Base-by-base conservation (phyloP, 2,888 invertebrate species). In the Molanna angustata region DNA sequence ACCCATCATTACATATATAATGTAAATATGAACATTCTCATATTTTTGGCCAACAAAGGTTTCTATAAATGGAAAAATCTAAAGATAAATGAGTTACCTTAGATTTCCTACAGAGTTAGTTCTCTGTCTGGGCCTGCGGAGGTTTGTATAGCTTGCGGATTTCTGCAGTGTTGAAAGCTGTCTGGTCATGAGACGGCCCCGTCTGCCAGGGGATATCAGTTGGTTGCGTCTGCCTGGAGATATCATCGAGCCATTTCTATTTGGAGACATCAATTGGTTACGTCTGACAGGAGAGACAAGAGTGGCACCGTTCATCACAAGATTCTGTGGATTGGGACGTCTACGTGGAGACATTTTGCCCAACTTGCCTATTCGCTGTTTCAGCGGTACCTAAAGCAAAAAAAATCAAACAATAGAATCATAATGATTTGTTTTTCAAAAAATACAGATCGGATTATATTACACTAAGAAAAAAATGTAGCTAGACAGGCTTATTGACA, bases 161-260 rank as follows among this genome's bases (percentile, higher is more conserved):
- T 42, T 33, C 16, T 11, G 31, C 21, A 35, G 35, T 2, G 13
- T 19, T 6, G 13, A 18, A 18, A 21, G 22, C 19, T 17, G n/a
- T 21, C 35, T 19, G 2, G 41, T 17, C 17, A 22, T 19, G 17
- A 64, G 65, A 13, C 63, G 31, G 31, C 49, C 40, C 20, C 58
- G 66, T 2, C 62, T 67, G 11, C 65, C 68, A 31, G 67, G 67
- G 2, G 65, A 44, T 18, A 27, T 16, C 20, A 31, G 14, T 11
- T 19, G 17, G 7, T 21, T 4, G n/a, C n/a, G n/a, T n/a, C n/a
- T n/a, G n/a, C n/a, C n/a, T n/a, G n/a, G n/a, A n/a, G n/a, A n/a
- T n/a, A n/a, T n/a, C n/a, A n/a, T n/a, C n/a, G n/a, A n/a, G n/a
- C n/a, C n/a, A n/a, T n/a, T n/a, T n/a, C n/a, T n/a, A n/a, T n/a